A percentile compares a stretch with the other conserved stretches of the same genome.
These are phyloP conservation scores for Pyrgus malvae DNA, from an alignment of 2,888 invertebrate genomes.

Conservation along the genomic window DNA sequence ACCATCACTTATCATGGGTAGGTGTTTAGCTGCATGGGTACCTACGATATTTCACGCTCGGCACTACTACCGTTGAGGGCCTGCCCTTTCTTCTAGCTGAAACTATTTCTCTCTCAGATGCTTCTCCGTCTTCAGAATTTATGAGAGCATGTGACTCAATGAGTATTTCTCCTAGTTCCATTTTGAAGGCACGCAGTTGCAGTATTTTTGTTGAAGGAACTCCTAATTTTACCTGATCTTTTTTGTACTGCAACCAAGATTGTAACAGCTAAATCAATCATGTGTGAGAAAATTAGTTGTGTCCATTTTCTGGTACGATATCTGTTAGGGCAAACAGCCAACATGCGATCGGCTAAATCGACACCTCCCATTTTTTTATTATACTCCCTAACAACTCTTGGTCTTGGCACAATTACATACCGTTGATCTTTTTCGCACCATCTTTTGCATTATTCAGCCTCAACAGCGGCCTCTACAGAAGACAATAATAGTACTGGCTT, in stretches of 20 bases:
- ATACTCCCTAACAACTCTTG: constrained; percentile 19
- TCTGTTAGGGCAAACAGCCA: constrained; percentile 26
- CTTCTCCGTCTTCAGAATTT: too few relatives aligned
- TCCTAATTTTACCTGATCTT: background rate
- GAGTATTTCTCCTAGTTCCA: background rate
- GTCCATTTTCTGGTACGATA: constrained; percentile 32
- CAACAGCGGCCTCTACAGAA: constrained; percentile 4
- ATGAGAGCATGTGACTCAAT: too few relatives aligned
- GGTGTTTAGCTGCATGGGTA: too few relatives aligned
- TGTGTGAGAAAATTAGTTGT: constrained; percentile 26
- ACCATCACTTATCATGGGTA: too few relatives aligned
- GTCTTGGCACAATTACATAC: constrained; percentile 21
- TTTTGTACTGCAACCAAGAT: constrained; percentile 28
- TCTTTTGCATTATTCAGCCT: constrained; percentile 21
- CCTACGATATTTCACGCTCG: too few relatives aligned
- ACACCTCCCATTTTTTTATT: constrained; percentile 13
- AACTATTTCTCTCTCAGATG: too few relatives aligned
- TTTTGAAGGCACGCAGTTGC: constrained; percentile 15
- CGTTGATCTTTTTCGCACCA: constrained; percentile 26
- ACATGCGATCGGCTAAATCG: constrained; percentile 26
- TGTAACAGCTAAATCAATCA: constrained; percentile 29
- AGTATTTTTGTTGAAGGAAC: constrained; percentile 7
- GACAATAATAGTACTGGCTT: constrained; percentile 30
- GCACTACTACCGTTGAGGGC: too few relatives aligned
- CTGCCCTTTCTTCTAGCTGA: too few relatives aligned